Evolutionary conservation across 2,113 vertebrate species (phyloP), one percentile per base, ranked within the genome.

Genomic region (Lipophrys pholis): DNA sequence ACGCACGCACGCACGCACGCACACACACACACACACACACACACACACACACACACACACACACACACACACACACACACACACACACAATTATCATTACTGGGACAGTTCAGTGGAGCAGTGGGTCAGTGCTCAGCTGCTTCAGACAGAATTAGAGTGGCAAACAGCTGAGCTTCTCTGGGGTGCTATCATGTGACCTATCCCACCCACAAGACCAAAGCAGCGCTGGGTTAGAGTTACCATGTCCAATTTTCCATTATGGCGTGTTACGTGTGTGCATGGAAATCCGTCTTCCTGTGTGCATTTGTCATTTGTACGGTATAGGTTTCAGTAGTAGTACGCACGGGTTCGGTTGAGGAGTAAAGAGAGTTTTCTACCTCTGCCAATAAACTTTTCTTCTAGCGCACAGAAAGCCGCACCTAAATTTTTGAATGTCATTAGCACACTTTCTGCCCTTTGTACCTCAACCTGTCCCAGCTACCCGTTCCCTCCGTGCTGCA

Each of bases 91-190:
- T 81, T 74, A 81, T 81, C 51, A 70, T 80, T 71, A 75, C 16
- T 52, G 76, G 70, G 74, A 67, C 76, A 78, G 85, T 80, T 86
- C 75, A 78, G 73, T 85, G 86, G 84, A 79, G 76, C 80, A 87
- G 80, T 66, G 41, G 70, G 74, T 56, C 83, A 73, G 69, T 76
- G 77, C 74, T 92, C 92, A 93, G 90, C 90, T 92, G 92, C 82
- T 87, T 41, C 60, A 73, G 86, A 90, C 87, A 78, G 89, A 93
- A 91, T 93, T 91, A 91, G 90, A 91, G 77, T 71, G 50, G 83
- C 71, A 84, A 92, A 89, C 91, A 93, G 91, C 91, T 93, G 91
- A 93, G 90, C 87, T 88, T 84, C 85, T 90, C 82, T 52, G 46
- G 83, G 81, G 76, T 82, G 73, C 76, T 82, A 84, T 91, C 90